phyloP scores from a whole-genome alignment of 2,888 invertebrate species.

The Monopis laevigella region DNA sequence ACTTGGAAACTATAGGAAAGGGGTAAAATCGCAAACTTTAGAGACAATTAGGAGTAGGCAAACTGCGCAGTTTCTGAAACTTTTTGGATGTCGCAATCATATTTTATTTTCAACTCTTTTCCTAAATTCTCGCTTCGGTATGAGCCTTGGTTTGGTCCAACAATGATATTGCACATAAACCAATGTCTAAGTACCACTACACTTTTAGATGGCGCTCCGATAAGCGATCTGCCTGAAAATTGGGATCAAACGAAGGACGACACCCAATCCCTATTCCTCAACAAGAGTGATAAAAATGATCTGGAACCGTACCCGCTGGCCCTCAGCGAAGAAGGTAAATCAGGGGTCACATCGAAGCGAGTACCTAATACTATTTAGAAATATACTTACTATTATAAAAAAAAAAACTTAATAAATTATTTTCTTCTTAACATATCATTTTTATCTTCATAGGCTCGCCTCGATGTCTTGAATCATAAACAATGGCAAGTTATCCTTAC shows the following conservation, averaged over 20 bases:
- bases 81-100: too few relatives aligned
- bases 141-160: conserved; percentile 13
- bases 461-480: too few relatives aligned
- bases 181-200: not conserved
- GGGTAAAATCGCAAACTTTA: too few relatives aligned
- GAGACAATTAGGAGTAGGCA: too few relatives aligned
- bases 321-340: conserved; percentile 59
- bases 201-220: conserved; percentile 49
- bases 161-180: not conserved
- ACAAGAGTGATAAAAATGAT: conserved; percentile 65
- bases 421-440: not conserved
- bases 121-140: conserved; percentile 23
- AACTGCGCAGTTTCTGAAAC: too few relatives aligned
- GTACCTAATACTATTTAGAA: not conserved
- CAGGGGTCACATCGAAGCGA: conserved; percentile 11
- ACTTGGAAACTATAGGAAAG: too few relatives aligned
- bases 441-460: conserved; percentile 25
- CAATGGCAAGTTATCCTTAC: not conserved
- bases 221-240: conserved; percentile 57
- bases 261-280: conserved; percentile 58
- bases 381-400: conserved; percentile 10
- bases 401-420: conserved; percentile 7
- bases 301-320: conserved; percentile 62
- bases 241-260: conserved; percentile 66
- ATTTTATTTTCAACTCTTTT: conserved; percentile 3